Conservation (phyloP, 2,113 vertebrate species). For the Eonycteris spelaea region DNA sequence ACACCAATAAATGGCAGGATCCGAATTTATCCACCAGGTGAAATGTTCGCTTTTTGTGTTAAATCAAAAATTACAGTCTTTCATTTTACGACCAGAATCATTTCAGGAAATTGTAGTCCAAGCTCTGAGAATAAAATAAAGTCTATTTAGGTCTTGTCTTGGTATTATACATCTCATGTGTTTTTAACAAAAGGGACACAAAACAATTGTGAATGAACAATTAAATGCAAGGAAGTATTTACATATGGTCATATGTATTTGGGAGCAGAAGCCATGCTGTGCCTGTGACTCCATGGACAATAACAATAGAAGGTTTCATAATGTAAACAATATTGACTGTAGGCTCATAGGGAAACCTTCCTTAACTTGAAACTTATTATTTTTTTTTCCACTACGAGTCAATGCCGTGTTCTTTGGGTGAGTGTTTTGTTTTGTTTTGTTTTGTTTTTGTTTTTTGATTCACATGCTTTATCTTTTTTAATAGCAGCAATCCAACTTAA, state of each 20-base stretch:
- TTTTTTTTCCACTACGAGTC: conserved; percentile 60
- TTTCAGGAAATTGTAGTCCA: conserved; percentile 58
- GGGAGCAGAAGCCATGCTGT: conserved; percentile 44
- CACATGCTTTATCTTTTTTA: conserved; percentile 36
- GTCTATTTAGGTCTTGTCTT: conserved; percentile 66
- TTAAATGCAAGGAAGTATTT: conserved; percentile 74
- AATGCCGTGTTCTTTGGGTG: conserved; percentile 58
- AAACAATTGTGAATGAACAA: conserved; percentile 63
- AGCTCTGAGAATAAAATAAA: conserved; percentile 74
- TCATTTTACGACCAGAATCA: conserved; percentile 54
- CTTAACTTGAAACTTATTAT: conserved; percentile 56
- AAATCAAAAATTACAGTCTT: conserved; percentile 58
- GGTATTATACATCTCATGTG: neutral
- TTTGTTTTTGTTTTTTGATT: conserved; percentile 22
- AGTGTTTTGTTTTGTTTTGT: conserved; percentile 6
- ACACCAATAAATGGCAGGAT: conserved; percentile 55
- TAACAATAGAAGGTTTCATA: conserved; percentile 70
- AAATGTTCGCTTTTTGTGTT: conserved; percentile 64
- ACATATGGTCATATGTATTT: conserved; percentile 71
- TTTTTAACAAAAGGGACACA: conserved; percentile 76
- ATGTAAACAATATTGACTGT: conserved; percentile 83
- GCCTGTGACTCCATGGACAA: conserved; percentile 74
- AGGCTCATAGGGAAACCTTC: conserved; percentile 72
- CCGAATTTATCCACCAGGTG: conserved; percentile 68
- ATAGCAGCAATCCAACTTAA: conserved; percentile 69